phyloP scores from a whole-genome alignment of 2,888 invertebrate genomes.

The Torymus tubicola region DNA sequence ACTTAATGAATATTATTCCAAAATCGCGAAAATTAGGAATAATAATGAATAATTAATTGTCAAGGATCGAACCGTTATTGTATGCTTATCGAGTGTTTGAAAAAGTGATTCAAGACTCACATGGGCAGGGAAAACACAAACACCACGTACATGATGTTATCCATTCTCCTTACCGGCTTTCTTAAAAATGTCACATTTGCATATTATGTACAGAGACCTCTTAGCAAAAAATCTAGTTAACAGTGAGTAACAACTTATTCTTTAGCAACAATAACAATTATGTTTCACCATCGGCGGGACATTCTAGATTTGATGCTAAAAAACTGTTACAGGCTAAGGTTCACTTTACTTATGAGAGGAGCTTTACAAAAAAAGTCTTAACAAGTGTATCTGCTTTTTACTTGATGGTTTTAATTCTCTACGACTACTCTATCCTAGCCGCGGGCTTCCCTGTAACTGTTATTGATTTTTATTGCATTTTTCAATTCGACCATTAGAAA shows the following conservation, averaged over 20 bases:
- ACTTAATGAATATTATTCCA: too few species aligned
- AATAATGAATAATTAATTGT: too few species aligned
- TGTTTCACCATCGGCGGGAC: constrained; percentile 54
- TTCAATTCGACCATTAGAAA: constrained; percentile 29
- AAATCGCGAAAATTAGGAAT: too few species aligned
- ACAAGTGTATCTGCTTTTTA: constrained; percentile 48
- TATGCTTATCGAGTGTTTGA: too few species aligned
- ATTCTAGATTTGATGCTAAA: constrained; percentile 41
- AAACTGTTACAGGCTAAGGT: constrained; percentile 41
- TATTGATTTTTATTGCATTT: constrained; percentile 32
- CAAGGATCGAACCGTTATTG: too few species aligned
- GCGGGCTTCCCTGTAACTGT: constrained; percentile 53
- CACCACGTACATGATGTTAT: neutral
- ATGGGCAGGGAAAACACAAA: neutral
- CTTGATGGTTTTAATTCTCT: constrained; percentile 28
- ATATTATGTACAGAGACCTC: constrained; percentile 59
- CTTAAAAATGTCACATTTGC: constrained; percentile 32
- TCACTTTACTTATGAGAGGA: constrained; percentile 40
- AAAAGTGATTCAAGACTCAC: constrained; percentile 29
- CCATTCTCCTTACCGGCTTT: constrained; percentile 1
- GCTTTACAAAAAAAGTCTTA: constrained; percentile 59
- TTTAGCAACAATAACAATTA: constrained; percentile 71
- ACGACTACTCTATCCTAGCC: constrained; percentile 41
- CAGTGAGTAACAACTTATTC: constrained; percentile 71
- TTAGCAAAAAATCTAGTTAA: constrained; percentile 68